Percentiles rank a stretch among this genome's conserved stretches.
phyloP scores from a whole-genome alignment of 2,888 invertebrate genomes.

The Orthonevra nobilis region DNA sequence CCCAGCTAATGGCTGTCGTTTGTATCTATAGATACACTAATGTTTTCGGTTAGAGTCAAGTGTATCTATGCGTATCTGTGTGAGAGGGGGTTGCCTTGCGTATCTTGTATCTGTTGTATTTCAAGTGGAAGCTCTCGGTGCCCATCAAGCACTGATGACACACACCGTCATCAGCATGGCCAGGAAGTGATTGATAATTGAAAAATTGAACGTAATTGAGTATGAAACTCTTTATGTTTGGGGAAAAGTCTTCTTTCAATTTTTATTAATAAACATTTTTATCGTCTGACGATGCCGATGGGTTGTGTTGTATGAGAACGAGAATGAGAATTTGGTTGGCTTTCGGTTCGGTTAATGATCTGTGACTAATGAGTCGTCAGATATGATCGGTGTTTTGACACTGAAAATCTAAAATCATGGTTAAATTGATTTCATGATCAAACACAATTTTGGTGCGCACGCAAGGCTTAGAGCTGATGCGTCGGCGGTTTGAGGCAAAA shows the following conservation, averaged over 20 bases:
- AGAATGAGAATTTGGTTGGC: background rate
- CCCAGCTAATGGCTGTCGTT: background rate
- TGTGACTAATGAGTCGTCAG: slow-evolving; percentile 41
- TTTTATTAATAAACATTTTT: slow-evolving; percentile 2
- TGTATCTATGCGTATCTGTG: background rate
- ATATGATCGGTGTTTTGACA: slow-evolving; percentile 54
- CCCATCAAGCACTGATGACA: slow-evolving; percentile 4
- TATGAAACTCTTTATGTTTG: slow-evolving; percentile 25
- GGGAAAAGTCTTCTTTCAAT: background rate
- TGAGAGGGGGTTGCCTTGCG: background rate
- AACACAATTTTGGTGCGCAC: background rate
- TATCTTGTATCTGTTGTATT: background rate
- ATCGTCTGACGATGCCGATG: background rate
- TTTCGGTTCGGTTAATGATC: slow-evolving; percentile 31
- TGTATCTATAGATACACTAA: too few species aligned
- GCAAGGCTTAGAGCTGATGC: background rate
- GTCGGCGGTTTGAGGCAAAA: background rate
- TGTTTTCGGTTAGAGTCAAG: slow-evolving; percentile 1
- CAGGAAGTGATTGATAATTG: slow-evolving; percentile 67
- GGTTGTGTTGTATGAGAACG: background rate
- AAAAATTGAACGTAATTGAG: slow-evolving; percentile 53
- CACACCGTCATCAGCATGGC: slow-evolving; percentile 5
- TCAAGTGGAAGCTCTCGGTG: slow-evolving; percentile 9
- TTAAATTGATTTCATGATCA: slow-evolving; percentile 39
- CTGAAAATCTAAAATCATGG: slow-evolving; percentile 47